Evolutionary conservation across 2,113 vertebrate genomes (phyloP).

Genomic region (Chaetodon trifascialis): DNA sequence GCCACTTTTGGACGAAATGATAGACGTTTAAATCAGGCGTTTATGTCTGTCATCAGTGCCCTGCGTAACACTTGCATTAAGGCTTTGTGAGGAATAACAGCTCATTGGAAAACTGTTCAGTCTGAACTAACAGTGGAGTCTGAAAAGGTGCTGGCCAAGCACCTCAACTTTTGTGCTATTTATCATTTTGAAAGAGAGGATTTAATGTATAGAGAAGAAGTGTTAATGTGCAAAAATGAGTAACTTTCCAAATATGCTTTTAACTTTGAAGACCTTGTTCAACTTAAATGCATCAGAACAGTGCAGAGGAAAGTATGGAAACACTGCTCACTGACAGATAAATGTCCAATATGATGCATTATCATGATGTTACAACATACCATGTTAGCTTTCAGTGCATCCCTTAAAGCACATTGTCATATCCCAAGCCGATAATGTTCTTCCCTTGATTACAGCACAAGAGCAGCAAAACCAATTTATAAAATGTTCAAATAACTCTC

Average conservation of each 20-base stretch:
- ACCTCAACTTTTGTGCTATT: conserved; percentile 1
- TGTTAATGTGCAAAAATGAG: background rate
- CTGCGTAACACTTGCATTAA: conserved; percentile 7
- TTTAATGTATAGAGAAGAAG: background rate
- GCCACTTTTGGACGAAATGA: conserved; percentile 35
- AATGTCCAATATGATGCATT: background rate
- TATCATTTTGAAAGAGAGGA: conserved; percentile 8
- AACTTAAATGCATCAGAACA: background rate
- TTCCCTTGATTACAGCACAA: background rate
- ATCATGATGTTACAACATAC: background rate
- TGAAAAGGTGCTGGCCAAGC: background rate
- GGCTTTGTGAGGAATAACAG: background rate
- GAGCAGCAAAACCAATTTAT: background rate
- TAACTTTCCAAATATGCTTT: background rate
- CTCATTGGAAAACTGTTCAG: conserved; percentile 24
- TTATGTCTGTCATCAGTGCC: conserved; percentile 17
- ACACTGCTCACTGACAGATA: background rate
- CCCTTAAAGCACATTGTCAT: background rate
- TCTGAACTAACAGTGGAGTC: background rate
- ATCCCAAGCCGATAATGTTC: background rate
- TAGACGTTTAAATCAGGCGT: conserved; percentile 28
- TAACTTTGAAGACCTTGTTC: background rate
- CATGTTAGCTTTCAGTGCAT: background rate
- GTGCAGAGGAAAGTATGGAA: background rate
- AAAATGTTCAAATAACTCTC: no score